phyloP scores from a whole-genome alignment of 2,113 vertebrate genomes.

The Pituophis catenifer region DNA sequence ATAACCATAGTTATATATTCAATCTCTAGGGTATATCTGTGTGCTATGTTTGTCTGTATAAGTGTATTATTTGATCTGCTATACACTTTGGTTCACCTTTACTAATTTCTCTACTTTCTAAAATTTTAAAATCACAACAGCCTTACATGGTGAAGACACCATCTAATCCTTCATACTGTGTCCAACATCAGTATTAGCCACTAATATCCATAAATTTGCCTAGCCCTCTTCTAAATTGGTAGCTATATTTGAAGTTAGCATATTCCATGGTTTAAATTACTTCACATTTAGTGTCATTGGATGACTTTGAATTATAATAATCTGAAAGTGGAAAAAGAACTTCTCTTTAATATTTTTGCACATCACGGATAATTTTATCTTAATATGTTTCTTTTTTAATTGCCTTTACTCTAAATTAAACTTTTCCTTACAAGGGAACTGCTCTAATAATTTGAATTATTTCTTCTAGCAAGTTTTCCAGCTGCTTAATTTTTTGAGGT shows the following conservation, averaged over 20 bases:
- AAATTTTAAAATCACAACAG: constrained; percentile 1
- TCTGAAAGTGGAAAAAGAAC: not conserved
- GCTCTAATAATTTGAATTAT: not conserved
- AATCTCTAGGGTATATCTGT: not conserved
- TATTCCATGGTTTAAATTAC: not conserved
- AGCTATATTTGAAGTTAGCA: not conserved
- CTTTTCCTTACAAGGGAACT: not conserved
- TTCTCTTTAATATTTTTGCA: not conserved
- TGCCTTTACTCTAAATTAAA: not conserved
- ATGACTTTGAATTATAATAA: not conserved
- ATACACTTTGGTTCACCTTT: not conserved
- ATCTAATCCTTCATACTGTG: not conserved
- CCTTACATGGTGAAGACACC: not conserved
- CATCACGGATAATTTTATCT: not conserved
- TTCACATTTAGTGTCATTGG: not conserved
- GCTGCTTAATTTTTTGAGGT: not conserved
- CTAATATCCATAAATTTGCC: not conserved
- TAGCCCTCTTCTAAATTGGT: not conserved
- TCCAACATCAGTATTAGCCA: not conserved
- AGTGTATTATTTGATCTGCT: not conserved
- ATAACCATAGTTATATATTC: constrained; percentile 16
- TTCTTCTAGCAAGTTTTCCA: not conserved
- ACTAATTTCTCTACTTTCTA: not conserved
- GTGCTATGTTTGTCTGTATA: not conserved
- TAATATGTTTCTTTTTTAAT: not conserved